A percentile compares a stretch with the other conserved stretches of the same genome.
phyloP scores from a whole-genome alignment of 2,888 invertebrate species.

The Synanthedon andrenaeformis region DNA sequence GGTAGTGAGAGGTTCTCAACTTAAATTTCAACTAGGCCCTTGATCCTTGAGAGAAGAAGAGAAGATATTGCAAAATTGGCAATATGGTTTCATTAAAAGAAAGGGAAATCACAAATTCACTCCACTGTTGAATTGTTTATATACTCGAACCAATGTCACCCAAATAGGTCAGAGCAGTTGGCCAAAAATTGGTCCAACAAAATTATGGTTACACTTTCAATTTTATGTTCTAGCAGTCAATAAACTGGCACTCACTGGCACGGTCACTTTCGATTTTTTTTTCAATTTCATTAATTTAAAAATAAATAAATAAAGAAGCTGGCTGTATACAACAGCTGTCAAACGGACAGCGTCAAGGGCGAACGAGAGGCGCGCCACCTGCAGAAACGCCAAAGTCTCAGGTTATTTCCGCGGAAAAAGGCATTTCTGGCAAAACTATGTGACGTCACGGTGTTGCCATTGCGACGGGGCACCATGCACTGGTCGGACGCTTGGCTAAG shows the following conservation, averaged over 20 bases:
- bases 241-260: slow-evolving; percentile 7
- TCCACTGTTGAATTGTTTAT: not conserved
- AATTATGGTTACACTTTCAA: slow-evolving; percentile 12
- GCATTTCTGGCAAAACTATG: slow-evolving; percentile 25
- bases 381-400: slow-evolving; percentile 11
- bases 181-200: not conserved
- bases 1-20: no score
- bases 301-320: slow-evolving; percentile 5
- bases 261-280: slow-evolving; percentile 11
- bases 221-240: slow-evolving; percentile 11
- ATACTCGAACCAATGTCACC: not conserved
- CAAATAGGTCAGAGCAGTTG: slow-evolving; percentile 5
- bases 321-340: slow-evolving; percentile 8
- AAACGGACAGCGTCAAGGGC: slow-evolving; percentile 5
- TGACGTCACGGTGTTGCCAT: slow-evolving; percentile 23
- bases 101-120: not conserved
- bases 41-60: no score
- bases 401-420: slow-evolving; percentile 34
- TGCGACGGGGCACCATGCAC: slow-evolving; percentile 17
- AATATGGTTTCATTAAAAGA: no score
- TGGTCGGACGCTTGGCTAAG: slow-evolving; percentile 21
- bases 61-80: no score
- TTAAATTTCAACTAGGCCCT: no score
- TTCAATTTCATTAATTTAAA: not conserved
- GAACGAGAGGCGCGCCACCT: not conserved